These are phyloP conservation scores for Psittacula cyanocephala DNA, from an alignment of 2,113 vertebrate genomes.

Conservation along the genomic window DNA sequence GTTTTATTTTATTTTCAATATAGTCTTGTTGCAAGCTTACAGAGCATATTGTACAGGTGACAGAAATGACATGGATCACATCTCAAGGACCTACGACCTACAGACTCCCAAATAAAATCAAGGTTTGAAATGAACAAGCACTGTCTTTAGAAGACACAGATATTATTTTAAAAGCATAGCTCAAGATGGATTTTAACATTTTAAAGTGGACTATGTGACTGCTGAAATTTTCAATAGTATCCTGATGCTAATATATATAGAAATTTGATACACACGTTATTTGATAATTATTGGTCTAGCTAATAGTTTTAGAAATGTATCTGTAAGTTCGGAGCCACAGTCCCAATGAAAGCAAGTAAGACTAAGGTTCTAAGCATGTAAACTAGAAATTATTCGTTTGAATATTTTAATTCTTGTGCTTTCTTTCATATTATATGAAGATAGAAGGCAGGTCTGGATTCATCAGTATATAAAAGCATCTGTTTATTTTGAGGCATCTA, in stretches of 20 bases:
- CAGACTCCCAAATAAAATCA: neutral
- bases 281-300: neutral
- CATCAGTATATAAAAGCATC: neutral
- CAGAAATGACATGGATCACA: neutral
- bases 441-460: neutral
- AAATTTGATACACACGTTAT: neutral
- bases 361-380: neutral
- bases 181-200: neutral
- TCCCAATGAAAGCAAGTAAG: neutral
- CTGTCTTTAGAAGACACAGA: neutral
- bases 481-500: neutral
- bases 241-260: neutral
- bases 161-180: neutral
- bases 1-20: neutral
- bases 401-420: neutral
- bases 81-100: neutral
- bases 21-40: neutral
- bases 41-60: neutral
- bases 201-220: neutral
- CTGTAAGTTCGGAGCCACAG: fast-evolving
- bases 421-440: neutral
- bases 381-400: neutral
- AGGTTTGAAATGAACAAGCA: neutral
- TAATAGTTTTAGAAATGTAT: neutral
- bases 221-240: neutral